Base-by-base conservation (phyloP, 2,888 invertebrate species). In the Hydropsyche betteni region DNA sequence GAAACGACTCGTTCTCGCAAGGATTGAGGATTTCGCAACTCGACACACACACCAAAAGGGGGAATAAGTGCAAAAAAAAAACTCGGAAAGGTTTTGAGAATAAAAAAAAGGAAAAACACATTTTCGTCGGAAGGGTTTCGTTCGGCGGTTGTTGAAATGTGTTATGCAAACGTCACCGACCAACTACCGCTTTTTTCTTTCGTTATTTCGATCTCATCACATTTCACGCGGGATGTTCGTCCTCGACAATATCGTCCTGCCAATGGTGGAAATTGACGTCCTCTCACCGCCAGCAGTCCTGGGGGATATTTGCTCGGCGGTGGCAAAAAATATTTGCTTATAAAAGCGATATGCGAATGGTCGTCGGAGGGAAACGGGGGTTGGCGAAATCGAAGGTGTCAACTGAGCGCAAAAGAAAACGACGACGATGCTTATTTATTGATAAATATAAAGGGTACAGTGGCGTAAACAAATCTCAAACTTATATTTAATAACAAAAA, bases 151-250 rank as follows among this genome's bases (percentile, higher is more conserved):
- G 64, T 44, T 44, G 34, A 61, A 64, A 64, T 64, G 64, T 64
- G 64, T 64, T 64, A 64, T 64, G 64, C 64, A 64, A 64, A 64
- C 64, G 64, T 64, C 64, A 64, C 64, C 64, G 36, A 12, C 34
- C 44, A 10, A 44, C 44, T 8, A 44, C 44, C 10, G 10, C 44
- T 44, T 44, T 44, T 44, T 44, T 44, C 44, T 10, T 10, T 44
- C 6, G 44, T 44, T 44, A 44, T 44, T 8, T 44, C 44, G 44
- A 44, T 44, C 44, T 44, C 44, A 44, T 44, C 44, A 44, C 44
- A 44, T 44, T 44, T 44, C 44, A 44, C 8, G 36, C 61, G 24
- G 24, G 24, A 24, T 24, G 61, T 33, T n/a, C 33, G 33, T 36
- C 34, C 12, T 64, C 34, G n/a, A 34, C 34, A 36, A 64, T 64